phyloP scores from a whole-genome alignment of 2,888 invertebrate genomes.

The Ypsolopha sequella region DNA sequence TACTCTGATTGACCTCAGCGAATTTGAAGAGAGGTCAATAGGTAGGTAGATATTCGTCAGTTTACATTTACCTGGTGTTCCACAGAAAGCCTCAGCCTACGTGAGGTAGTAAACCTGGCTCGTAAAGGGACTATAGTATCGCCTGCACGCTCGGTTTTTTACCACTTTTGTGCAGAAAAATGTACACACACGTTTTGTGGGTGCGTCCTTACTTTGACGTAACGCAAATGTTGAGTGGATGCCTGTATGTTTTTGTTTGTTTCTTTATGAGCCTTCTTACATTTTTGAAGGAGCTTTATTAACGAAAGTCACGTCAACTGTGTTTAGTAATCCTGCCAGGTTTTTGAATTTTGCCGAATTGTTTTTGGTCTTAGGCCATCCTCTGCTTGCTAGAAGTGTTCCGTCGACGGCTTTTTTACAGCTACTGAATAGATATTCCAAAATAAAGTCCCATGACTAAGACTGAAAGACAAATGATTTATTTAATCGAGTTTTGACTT shows the following conservation, averaged over 20 bases:
- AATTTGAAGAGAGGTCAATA: no score
- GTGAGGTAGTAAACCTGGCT: slow-evolving; percentile 35
- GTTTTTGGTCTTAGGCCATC: no score
- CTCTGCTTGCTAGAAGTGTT: no score
- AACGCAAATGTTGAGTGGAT: not conserved
- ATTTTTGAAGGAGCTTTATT: not conserved
- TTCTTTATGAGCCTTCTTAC: slow-evolving; percentile 8
- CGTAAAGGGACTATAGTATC: slow-evolving; percentile 25
- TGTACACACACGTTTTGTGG: not conserved
- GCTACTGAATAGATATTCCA: no score
- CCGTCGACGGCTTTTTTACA: no score
- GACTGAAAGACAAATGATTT: no score
- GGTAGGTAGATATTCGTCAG: no score
- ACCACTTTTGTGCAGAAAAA: not conserved
- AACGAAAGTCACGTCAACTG: not conserved
- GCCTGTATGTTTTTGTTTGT: not conserved
- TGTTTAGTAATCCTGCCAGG: no score
- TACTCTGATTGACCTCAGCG: no score
- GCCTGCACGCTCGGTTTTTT: not conserved
- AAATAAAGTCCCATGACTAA: no score
- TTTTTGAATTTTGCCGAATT: not conserved
- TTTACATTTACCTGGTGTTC: not conserved
- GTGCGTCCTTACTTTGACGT: not conserved
- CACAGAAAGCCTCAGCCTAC: slow-evolving; percentile 13
- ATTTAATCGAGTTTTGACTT: no score